phyloP scores from a whole-genome alignment of 2,888 invertebrate genomes.

The Ornithoptera priamus region DNA sequence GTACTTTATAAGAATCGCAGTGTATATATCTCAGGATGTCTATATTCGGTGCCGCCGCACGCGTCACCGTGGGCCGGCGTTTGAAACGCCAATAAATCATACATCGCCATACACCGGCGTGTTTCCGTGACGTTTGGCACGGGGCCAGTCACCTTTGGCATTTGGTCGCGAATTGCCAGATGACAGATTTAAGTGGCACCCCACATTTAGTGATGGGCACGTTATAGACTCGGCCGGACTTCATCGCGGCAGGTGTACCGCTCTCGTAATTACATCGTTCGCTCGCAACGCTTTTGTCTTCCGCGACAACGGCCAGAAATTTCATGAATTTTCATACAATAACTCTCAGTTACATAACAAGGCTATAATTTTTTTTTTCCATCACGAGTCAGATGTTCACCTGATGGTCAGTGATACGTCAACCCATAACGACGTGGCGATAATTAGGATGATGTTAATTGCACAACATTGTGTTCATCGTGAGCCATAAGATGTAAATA shows the following conservation, averaged over 20 bases:
- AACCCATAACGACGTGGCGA: too few species aligned
- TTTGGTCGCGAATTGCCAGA: conserved; percentile 41
- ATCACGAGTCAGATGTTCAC: too few species aligned
- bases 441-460: too few species aligned
- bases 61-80: conserved; percentile 3
- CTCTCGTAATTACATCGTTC: conserved; percentile 9
- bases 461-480: too few species aligned
- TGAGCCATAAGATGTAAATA: too few species aligned
- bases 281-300: too few species aligned
- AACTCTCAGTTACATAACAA: too few species aligned
- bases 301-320: too few species aligned
- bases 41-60: conserved; percentile 1
- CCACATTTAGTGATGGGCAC: conserved; percentile 20
- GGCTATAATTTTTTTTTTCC: too few species aligned
- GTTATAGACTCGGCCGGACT: conserved; percentile 8
- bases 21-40: background rate
- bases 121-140: conserved; percentile 38
- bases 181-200: conserved; percentile 46
- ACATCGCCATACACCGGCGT: conserved; percentile 32
- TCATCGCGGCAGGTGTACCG: conserved; percentile 12
- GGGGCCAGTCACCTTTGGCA: conserved; percentile 51
- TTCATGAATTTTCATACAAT: too few species aligned
- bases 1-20: background rate
- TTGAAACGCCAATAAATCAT: conserved; percentile 34
- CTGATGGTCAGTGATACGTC: too few species aligned